These are phyloP conservation scores for Telmatherina bonti DNA, from an alignment of 2,797 vertebrate species.

Conservation along the genomic window DNA sequence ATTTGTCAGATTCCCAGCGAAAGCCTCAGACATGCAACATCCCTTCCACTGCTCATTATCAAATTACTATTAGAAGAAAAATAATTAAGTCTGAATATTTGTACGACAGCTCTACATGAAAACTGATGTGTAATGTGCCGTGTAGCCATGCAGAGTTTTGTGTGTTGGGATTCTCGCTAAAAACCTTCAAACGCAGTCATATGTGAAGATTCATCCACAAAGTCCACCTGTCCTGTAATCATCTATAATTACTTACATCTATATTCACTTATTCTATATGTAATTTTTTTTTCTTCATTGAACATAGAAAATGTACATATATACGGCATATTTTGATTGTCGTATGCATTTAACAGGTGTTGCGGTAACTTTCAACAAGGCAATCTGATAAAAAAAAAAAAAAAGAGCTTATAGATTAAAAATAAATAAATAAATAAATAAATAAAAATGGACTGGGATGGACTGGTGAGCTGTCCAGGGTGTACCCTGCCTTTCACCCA, in stretches of 20 bases:
- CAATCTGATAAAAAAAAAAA: too few species aligned
- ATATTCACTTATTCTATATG: neutral
- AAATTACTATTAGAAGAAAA: neutral
- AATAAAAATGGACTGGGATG: too few species aligned
- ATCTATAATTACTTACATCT: neutral
- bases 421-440: too few species aligned
- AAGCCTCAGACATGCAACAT: neutral
- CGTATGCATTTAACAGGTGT: too few species aligned
- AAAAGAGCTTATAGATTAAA: too few species aligned
- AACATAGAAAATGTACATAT: too few species aligned
- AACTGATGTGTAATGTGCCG: neutral
- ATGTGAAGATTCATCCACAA: constrained; percentile 8
- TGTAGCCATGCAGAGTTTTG: constrained; percentile 4
- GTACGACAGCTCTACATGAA: neutral
- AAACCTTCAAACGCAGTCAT: constrained; percentile 16
- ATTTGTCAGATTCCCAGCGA: neutral
- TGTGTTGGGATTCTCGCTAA: neutral
- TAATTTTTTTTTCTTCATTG: too few species aligned
- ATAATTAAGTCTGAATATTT: neutral
- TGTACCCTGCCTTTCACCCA: too few species aligned
- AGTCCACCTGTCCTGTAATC: neutral
- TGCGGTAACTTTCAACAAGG: too few species aligned
- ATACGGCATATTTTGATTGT: too few species aligned
- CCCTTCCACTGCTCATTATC: neutral
- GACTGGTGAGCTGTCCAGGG: too few species aligned